phyloP scores from a whole-genome alignment of 2,113 vertebrate genomes.

The Vulpes ferrilata region DNA sequence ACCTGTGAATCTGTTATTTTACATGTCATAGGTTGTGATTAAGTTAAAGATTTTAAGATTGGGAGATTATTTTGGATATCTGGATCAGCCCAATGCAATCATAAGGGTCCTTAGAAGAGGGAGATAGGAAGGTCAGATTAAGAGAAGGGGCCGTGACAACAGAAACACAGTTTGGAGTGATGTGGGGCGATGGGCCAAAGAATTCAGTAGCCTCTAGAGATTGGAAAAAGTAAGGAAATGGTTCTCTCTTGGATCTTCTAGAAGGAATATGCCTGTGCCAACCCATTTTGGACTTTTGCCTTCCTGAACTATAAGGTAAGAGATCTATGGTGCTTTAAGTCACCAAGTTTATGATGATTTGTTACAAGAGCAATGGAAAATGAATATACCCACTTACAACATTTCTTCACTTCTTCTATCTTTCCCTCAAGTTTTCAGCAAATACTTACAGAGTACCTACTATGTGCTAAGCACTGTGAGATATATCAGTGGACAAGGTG shows the following conservation, averaged over 20 bases:
- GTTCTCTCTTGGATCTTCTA: neutral
- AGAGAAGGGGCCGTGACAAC: neutral
- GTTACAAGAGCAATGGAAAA: neutral
- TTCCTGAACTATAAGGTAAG: neutral
- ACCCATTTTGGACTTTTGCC: neutral
- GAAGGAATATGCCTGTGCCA: neutral
- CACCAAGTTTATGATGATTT: neutral
- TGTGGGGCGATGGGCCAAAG: neutral
- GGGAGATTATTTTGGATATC: neutral
- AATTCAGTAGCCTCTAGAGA: neutral
- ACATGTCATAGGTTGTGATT: neutral
- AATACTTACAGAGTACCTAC: neutral
- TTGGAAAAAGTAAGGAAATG: neutral
- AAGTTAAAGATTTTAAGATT: neutral
- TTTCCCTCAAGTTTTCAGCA: neutral
- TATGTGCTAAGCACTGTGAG: neutral
- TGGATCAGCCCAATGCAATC: no score
- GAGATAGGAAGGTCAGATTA: neutral
- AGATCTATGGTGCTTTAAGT: neutral
- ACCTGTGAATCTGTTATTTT: neutral
- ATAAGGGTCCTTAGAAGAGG: neutral
- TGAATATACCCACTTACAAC: rapidly evolving
- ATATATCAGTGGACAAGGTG: neutral
- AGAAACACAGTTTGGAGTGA: neutral
- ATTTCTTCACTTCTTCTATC: neutral